Evolutionary conservation across 2,888 invertebrate species (phyloP), one percentile per base, ranked within the genome.

Genomic region (Amiota mariae): DNA sequence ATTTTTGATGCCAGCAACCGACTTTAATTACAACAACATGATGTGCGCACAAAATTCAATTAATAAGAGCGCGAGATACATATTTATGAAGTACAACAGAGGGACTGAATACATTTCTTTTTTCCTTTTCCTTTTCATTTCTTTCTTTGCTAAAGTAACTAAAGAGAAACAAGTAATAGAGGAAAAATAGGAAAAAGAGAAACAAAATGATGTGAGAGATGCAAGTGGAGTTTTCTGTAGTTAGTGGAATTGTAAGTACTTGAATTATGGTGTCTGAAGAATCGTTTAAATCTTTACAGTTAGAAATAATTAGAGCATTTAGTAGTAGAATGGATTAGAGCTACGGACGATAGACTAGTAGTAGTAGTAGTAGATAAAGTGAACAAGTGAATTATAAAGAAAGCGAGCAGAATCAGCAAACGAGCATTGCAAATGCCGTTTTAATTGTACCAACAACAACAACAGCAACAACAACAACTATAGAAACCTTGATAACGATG

Each of bases 281-380:
- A 78, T 77, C 85, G 80, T 83, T 83, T 80, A 86, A 86, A 79
- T 79, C 85, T 80, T 72, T 76, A 77, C 86, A 81, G 85, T 81
- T 85, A 77, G 82, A 85, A 83, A 85, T 83, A 83, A 83, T 83
- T 85, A 83, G 85, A 83, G 86, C 86, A 76, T 85, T 83, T 54
- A 85, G 78, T 81, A 79, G 71, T 76, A 72, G 59, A 49, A 51
- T 15, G 51, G 71, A 71, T 68, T 36, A 18, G 59, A 71, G 63
- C 75, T 70, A 56, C 57, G 24, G 24, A 24, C 24, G 24, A n/a
- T n/a, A n/a, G 24, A 24, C 24, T 24, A n/a, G n/a, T n/a, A n/a
- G n/a, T n/a, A n/a, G n/a, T n/a, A n/a, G n/a, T n/a, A n/a, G n/a
- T n/a, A n/a, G n/a, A n/a, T n/a, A n/a, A n/a, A n/a, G n/a, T n/a